These are phyloP conservation scores for Nebria ingens DNA, from an alignment of 1,140 invertebrate genomes.

Conservation along the genomic window DNA sequence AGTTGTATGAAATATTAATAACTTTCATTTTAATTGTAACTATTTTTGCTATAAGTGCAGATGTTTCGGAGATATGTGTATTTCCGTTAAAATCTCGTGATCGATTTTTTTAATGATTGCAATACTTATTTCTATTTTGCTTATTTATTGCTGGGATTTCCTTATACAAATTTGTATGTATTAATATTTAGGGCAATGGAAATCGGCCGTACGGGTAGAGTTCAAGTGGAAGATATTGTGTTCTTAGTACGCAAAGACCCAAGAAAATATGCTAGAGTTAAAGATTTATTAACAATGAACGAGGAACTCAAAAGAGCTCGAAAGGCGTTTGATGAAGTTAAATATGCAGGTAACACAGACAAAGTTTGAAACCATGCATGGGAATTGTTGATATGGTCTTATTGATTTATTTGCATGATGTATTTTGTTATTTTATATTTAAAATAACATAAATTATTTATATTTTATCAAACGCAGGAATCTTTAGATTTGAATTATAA, in stretches of 20 bases:
- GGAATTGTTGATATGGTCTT: too few species aligned
- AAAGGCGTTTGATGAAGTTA: constrained; percentile 99
- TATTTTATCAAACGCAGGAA: neutral
- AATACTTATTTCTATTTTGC: too few species aligned
- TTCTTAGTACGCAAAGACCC: constrained; percentile 96
- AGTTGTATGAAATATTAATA: too few species aligned
- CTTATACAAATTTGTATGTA: too few species aligned
- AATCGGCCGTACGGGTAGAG: constrained; percentile 85
- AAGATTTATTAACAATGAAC: constrained; percentile 96
- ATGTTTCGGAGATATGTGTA: too few species aligned
- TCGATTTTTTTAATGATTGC: too few species aligned
- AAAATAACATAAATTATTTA: neutral
- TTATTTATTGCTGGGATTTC: too few species aligned
- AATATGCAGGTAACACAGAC: constrained; percentile 58
- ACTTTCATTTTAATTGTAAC: too few species aligned
- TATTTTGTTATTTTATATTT: neutral
- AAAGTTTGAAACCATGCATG: constrained; percentile 11
- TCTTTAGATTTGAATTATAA: neutral
- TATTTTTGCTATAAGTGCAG: too few species aligned
- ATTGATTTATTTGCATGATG: too few species aligned
- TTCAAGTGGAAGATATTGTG: constrained; percentile 97
- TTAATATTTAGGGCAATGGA: constrained; percentile 81
- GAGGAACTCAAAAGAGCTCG: constrained; percentile 97
- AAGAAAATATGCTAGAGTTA: constrained; percentile 95
- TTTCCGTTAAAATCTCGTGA: too few species aligned